Base-by-base conservation (phyloP, 2,797 vertebrate genomes). In the Hyperoplus lanceolatus region DNA sequence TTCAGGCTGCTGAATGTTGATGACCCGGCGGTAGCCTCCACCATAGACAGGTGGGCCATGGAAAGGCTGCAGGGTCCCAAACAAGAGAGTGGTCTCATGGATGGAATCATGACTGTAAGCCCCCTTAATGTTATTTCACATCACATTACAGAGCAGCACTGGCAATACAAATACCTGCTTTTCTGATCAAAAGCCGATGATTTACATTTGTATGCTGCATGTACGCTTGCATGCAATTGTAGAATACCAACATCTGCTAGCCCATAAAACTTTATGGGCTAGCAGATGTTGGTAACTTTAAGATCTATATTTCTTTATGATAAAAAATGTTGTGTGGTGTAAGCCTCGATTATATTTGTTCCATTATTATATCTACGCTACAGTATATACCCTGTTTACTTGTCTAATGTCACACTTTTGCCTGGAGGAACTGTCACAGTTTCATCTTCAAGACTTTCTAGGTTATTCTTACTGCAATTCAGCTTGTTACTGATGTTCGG, bases 71-170 rank as follows among this genome's bases (percentile, higher is more conserved):
- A 97, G 92, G 96, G 96, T 0, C 96, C 97, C 5, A 96, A 94
- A 89, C 96, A 97, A 0, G 97, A 97, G 79, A 96, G 96, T 0
- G 97, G 97, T 16, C 93, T 99, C 42, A 91, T 97, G 4, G 97
- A 97, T 3, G 97, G 98, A 82, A 93, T 97, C 87, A 99, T 99
- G 97, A 99, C 97, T 10, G 98, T 99, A 77, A 96, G 96, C 86
- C 66, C 39, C 3, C 7, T 7, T 42, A 39, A 38, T 42, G 3
- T 36, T 2, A 21, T 61, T 12, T 43, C 63, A 12, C 11, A 66
- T 41, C 13, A n/a, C 2, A 15, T 56, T 0, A 16, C 36, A 16
- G 29, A 69, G 1, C 39, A n/a, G 10, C 29, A 29, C 29, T 11
- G 48, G 50, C 39, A 53, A 50, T 13, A 39, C 53, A 53, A 54